A percentile compares a stretch with the other conserved stretches of the same genome.
phyloP scores from a whole-genome alignment of 2,888 invertebrate species.

The Unio pictorum region DNA sequence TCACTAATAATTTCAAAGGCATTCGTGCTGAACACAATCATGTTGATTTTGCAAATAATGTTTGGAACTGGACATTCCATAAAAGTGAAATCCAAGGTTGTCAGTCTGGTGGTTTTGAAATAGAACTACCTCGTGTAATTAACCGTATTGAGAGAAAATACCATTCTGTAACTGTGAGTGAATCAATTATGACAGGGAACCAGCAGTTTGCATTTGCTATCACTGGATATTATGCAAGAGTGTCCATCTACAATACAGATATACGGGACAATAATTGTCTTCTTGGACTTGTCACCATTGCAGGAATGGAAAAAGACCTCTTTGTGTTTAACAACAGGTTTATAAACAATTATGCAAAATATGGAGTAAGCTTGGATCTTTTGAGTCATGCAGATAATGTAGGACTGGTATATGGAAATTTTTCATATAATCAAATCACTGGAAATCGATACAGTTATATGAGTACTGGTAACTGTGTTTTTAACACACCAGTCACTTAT shows the following conservation, averaged over 20 bases:
- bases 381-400: slow-evolving; percentile 89
- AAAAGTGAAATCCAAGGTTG: slow-evolving; percentile 91
- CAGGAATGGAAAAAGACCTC: slow-evolving; percentile 97
- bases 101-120: slow-evolving; percentile 87
- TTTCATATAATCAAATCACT: slow-evolving; percentile 53
- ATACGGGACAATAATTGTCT: slow-evolving; percentile 89
- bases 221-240: slow-evolving; percentile 93
- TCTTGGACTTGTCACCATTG: slow-evolving; percentile 71
- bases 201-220: slow-evolving; percentile 86
- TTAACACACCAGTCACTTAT: slow-evolving; percentile 73
- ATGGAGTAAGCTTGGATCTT: slow-evolving; percentile 88
- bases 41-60: slow-evolving; percentile 94
- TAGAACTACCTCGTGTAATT: slow-evolving; percentile 89
- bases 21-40: slow-evolving; percentile 92
- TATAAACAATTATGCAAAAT: slow-evolving; percentile 84
- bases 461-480: slow-evolving; percentile 21
- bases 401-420: slow-evolving; percentile 83
- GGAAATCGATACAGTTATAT: slow-evolving; percentile 45
- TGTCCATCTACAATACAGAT: slow-evolving; percentile 88
- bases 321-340: slow-evolving; percentile 86
- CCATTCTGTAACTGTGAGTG: slow-evolving; percentile 89
- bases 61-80: slow-evolving; percentile 94
- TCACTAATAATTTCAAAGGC: slow-evolving; percentile 86
- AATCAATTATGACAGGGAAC: slow-evolving; percentile 91
- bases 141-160: slow-evolving; percentile 51